phyloP scores from a whole-genome alignment of 2,888 invertebrate genomes.

The Oegoconia quadripuncta region DNA sequence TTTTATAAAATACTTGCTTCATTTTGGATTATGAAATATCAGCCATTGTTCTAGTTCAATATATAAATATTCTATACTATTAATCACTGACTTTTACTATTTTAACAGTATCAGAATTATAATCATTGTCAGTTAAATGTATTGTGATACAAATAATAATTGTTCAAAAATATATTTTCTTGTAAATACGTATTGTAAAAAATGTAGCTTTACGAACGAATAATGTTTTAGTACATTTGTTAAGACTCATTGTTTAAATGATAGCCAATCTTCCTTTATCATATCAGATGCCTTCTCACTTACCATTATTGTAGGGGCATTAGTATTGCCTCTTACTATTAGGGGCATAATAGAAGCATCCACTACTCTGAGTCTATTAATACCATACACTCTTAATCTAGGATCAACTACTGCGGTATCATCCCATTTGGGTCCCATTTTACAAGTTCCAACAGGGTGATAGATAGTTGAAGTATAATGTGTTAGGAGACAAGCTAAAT shows the following conservation, averaged over 20 bases:
- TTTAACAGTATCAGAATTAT: too few species aligned
- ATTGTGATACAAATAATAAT: too few species aligned
- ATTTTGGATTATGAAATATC: too few species aligned
- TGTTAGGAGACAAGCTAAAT: slow-evolving; percentile 82
- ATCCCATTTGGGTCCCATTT: slow-evolving; percentile 83
- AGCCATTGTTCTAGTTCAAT: too few species aligned
- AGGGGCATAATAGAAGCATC: slow-evolving; percentile 91
- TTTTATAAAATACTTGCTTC: too few species aligned
- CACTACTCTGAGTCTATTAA: slow-evolving; percentile 80
- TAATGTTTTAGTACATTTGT: neutral
- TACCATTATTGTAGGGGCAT: slow-evolving; percentile 91
- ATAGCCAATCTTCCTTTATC: slow-evolving; percentile 57
- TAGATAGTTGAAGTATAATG: slow-evolving; percentile 85
- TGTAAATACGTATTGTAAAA: neutral
- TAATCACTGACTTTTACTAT: too few species aligned
- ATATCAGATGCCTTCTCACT: slow-evolving; percentile 79
- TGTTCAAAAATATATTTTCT: too few species aligned
- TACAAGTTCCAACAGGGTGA: slow-evolving; percentile 84
- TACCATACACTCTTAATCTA: slow-evolving; percentile 50
- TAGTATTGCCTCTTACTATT: slow-evolving; percentile 89
- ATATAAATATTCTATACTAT: too few species aligned
- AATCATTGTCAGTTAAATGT: too few species aligned
- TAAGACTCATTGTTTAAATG: slow-evolving; percentile 26
- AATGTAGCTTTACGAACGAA: too few species aligned
- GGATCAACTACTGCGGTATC: slow-evolving; percentile 58